Evolutionary conservation across 2,888 invertebrate genomes (phyloP).

Genomic region (Tetranychus piercei): DNA sequence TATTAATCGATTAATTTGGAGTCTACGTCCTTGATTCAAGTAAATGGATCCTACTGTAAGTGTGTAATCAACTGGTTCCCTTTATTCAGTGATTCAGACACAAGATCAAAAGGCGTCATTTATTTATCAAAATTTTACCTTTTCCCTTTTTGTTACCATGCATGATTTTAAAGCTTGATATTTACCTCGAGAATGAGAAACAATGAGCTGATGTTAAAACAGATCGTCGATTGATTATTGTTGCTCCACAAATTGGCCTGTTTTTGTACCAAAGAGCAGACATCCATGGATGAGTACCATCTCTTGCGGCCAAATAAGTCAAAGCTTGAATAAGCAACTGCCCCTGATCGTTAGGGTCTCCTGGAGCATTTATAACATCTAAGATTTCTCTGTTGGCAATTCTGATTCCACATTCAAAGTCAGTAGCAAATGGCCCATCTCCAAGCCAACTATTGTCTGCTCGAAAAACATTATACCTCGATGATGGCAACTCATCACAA

Average conservation of each 20-base stretch:
- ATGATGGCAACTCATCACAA: not conserved
- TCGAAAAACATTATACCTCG: not conserved
- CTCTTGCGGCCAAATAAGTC: not conserved
- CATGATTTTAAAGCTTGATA: not conserved
- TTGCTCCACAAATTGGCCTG: constrained; percentile 16
- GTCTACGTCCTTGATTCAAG: not conserved
- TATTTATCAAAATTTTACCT: too few species aligned
- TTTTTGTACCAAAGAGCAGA: not conserved
- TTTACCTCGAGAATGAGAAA: not conserved
- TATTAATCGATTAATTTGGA: not conserved
- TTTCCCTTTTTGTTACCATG: too few species aligned
- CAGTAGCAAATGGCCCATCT: not conserved
- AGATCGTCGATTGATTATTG: constrained; percentile 11
- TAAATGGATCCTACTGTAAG: not conserved
- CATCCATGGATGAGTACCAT: constrained; percentile 11
- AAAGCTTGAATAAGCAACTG: not conserved
- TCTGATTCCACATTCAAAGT: not conserved
- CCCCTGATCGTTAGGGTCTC: not conserved
- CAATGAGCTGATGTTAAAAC: constrained; percentile 18
- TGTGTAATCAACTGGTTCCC: not conserved
- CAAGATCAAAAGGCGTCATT: too few species aligned
- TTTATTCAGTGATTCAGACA: not conserved
- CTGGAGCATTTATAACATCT: not conserved
- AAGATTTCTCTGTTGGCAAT: not conserved
- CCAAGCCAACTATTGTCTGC: not conserved